Percentiles rank a stretch among this genome's conserved stretches.
These are phyloP conservation scores for Drosophila ananassae DNA, from an alignment of 1,140 invertebrate species.

Conservation along the genomic window DNA sequence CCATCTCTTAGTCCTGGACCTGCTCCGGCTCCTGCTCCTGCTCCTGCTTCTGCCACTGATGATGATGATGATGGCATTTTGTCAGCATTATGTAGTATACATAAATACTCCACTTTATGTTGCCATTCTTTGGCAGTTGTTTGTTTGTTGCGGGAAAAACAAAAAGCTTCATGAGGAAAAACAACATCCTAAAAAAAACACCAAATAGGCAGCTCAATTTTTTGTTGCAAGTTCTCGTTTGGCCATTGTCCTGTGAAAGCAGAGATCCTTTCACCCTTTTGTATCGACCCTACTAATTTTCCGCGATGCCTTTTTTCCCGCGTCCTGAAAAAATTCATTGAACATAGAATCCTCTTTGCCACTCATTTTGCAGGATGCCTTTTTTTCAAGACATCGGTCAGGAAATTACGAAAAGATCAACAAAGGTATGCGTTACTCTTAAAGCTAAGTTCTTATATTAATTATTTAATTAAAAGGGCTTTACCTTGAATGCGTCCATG, in stretches of 20 bases:
- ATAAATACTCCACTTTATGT: slow-evolving; percentile 71
- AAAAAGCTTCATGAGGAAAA: slow-evolving; percentile 53
- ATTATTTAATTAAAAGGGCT: slow-evolving; percentile 15
- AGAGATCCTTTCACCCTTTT: slow-evolving; percentile 31
- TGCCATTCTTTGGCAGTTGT: slow-evolving; percentile 64
- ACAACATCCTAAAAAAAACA: slow-evolving; percentile 15
- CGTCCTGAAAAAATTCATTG: slow-evolving; percentile 17
- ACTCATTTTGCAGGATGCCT: slow-evolving; percentile 14
- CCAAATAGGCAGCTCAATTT: slow-evolving; percentile 53
- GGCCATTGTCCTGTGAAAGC: slow-evolving; percentile 24
- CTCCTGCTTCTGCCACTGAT: slow-evolving; percentile 7
- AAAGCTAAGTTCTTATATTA: slow-evolving; percentile 36
- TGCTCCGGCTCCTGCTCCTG: slow-evolving; percentile 9
- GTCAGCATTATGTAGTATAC: slow-evolving; percentile 63
- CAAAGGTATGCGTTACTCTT: slow-evolving; percentile 12
- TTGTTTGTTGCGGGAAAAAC: slow-evolving; percentile 54
- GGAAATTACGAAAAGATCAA: slow-evolving; percentile 28
- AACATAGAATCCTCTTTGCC: slow-evolving; percentile 22
- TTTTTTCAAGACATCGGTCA: slow-evolving; percentile 3
- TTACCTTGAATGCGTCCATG: slow-evolving; percentile 71
- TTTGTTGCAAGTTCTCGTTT: slow-evolving; percentile 8
- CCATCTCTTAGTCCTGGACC: not conserved
- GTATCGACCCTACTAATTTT: slow-evolving; percentile 28
- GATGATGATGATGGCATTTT: slow-evolving; percentile 59
- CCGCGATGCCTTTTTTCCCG: slow-evolving; percentile 16